Evolutionary conservation across 1,140 invertebrate species (phyloP).

Genomic region (Achroia grisella): DNA sequence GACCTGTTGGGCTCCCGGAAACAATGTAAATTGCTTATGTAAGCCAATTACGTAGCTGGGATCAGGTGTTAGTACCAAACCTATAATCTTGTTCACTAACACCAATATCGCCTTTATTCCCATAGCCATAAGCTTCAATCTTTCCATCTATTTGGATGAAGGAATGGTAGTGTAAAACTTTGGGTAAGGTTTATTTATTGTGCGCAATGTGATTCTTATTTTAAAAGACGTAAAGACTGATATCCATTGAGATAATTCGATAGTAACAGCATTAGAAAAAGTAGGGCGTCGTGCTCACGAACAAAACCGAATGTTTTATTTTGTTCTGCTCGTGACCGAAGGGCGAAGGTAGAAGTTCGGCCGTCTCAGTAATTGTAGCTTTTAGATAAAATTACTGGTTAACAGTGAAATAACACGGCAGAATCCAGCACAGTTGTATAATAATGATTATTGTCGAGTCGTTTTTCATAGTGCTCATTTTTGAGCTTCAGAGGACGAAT

Average conservation of each 20-base stretch:
- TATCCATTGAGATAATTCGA: not conserved
- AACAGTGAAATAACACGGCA: slow-evolving; percentile 1
- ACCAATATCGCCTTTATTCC: not conserved
- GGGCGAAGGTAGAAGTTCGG: slow-evolving; percentile 24
- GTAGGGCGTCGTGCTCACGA: slow-evolving; percentile 29
- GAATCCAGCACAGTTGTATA: not conserved
- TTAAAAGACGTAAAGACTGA: not conserved
- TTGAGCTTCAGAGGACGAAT: too few relatives aligned
- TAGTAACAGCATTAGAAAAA: slow-evolving; percentile 19
- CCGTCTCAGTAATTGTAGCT: slow-evolving; percentile 16
- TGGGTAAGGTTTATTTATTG: too few relatives aligned
- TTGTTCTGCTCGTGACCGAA: slow-evolving; percentile 23
- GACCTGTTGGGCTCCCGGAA: slow-evolving; percentile 19
- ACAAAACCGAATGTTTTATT: slow-evolving; percentile 11
- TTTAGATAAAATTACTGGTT: slow-evolving; percentile 21
- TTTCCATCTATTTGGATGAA: not conserved
- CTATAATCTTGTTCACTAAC: not conserved
- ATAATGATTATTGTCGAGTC: not conserved
- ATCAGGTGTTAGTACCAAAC: slow-evolving; percentile 16
- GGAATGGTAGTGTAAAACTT: too few relatives aligned
- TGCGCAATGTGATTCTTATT: not conserved
- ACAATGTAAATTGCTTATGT: slow-evolving; percentile 25
- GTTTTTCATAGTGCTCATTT: too few relatives aligned
- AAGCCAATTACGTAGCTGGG: slow-evolving; percentile 15
- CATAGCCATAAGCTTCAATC: not conserved